Evolutionary conservation across 2,797 vertebrate genomes (phyloP).

Genomic region (Syngnathus acus): DNA sequence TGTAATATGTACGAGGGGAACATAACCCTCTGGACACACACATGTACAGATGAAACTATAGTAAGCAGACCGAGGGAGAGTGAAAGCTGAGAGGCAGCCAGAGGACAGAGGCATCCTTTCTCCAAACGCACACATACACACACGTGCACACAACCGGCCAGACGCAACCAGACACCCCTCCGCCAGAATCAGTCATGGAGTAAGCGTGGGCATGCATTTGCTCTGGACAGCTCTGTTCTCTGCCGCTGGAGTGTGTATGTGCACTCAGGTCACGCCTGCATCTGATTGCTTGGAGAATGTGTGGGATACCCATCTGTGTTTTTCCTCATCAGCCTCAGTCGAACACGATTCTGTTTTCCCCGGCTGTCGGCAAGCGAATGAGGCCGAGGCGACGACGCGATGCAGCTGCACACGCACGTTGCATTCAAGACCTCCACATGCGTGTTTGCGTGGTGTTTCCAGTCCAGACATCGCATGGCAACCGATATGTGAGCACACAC

Average conservation of each 20-base stretch:
- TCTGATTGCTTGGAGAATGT: constrained; percentile 45
- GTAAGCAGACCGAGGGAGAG: constrained; percentile 5
- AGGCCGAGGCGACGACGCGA: constrained; percentile 29
- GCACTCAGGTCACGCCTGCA: constrained; percentile 11
- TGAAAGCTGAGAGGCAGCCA: constrained; percentile 36
- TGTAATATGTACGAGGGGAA: constrained; percentile 46
- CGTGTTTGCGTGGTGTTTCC: constrained; percentile 21
- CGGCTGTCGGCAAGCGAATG: constrained; percentile 39
- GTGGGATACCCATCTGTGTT: constrained; percentile 52
- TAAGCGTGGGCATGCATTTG: constrained; percentile 25
- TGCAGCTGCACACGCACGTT: constrained; percentile 41
- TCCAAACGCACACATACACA: constrained; percentile 5
- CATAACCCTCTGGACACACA: constrained; percentile 20
- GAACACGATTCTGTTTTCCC: constrained; percentile 62
- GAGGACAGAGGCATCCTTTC: constrained; percentile 10
- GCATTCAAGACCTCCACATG: neutral
- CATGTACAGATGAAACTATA: constrained; percentile 6
- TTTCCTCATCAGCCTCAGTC: constrained; percentile 63
- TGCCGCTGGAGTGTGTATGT: constrained; percentile 13
- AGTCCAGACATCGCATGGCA: constrained; percentile 14
- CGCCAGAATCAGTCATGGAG: constrained; percentile 13
- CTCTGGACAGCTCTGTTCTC: constrained; percentile 19
- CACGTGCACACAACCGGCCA: constrained; percentile 26
- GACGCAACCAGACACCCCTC: constrained; percentile 46
- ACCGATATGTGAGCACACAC: neutral